phyloP scores from a whole-genome alignment of 2,113 vertebrate species.

The Crotalus viridis region DNA sequence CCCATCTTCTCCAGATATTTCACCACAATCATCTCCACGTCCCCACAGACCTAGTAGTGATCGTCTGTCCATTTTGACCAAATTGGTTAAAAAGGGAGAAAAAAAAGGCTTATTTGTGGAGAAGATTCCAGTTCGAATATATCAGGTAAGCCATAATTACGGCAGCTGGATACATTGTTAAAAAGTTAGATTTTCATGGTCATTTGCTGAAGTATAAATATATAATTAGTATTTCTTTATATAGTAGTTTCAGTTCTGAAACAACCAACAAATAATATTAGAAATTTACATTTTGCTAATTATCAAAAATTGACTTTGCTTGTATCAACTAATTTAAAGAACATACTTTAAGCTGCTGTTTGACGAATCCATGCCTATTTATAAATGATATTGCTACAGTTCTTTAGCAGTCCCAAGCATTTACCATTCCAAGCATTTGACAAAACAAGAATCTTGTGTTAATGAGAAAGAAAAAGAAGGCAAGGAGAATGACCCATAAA shows the following conservation, averaged over 20 bases:
- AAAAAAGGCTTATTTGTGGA: constrained; percentile 98
- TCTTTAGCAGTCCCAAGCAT: neutral
- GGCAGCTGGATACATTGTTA: neutral
- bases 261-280: neutral
- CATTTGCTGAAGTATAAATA: neutral
- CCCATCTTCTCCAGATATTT: constrained; percentile 96
- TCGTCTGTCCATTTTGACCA: constrained; percentile 92
- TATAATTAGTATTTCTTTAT: neutral
- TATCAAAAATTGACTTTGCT: neutral
- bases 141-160: constrained; percentile 78
- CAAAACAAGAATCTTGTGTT: neutral
- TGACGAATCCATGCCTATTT: neutral
- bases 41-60: constrained; percentile 94
- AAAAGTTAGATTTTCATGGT: neutral
- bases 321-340: neutral
- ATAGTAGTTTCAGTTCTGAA: neutral
- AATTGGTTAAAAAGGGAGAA: constrained; percentile 95
- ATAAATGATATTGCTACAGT: neutral
- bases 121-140: constrained; percentile 96
- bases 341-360: neutral
- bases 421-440: neutral
- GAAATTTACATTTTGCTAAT: neutral
- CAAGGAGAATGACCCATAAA: neutral
- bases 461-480: neutral
- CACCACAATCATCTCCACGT: constrained; percentile 94